A percentile compares a stretch with the other conserved stretches of the same genome.
Conservation (phyloP, 2,113 vertebrate species). For the Oostethus manadensis region DNA sequence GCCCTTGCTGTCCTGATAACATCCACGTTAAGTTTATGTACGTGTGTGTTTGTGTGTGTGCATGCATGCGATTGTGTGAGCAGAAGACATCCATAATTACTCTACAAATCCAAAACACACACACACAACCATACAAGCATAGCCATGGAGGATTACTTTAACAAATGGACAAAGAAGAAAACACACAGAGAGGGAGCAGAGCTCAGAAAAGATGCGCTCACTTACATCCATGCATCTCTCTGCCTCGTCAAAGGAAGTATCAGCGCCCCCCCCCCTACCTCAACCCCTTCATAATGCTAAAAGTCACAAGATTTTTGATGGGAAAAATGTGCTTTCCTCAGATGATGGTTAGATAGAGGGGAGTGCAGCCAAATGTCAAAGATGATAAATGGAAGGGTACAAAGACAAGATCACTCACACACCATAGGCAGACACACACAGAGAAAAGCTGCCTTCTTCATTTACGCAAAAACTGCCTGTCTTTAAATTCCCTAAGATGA, state of each 20-base stretch:
- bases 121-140: neutral
- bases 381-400: slow-evolving; percentile 73
- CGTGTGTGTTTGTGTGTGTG: slow-evolving; percentile 19
- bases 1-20: slow-evolving; percentile 71
- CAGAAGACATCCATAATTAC: slow-evolving; percentile 52
- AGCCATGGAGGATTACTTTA: slow-evolving; percentile 7
- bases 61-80: slow-evolving; percentile 1
- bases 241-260: slow-evolving; percentile 62
- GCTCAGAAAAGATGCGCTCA: slow-evolving; percentile 49
- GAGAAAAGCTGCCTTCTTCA: slow-evolving; percentile 20
- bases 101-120: slow-evolving; percentile 34
- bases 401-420: slow-evolving; percentile 62
- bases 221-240: slow-evolving; percentile 62
- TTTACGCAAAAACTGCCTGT: slow-evolving; percentile 12
- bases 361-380: slow-evolving; percentile 77
- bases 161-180: slow-evolving; percentile 1
- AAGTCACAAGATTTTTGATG: slow-evolving; percentile 76
- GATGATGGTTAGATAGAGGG: slow-evolving; percentile 72
- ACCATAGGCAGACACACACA: slow-evolving; percentile 33
- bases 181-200: slow-evolving; percentile 7
- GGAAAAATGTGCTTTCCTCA: slow-evolving; percentile 77
- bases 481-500: slow-evolving; percentile 17
- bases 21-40: slow-evolving; percentile 53
- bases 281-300: slow-evolving; percentile 44
- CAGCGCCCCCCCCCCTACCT: slow-evolving; percentile 33